Base-by-base conservation (phyloP, 2,797 vertebrate species). In the Schizothorax lantsangensis region DNA sequence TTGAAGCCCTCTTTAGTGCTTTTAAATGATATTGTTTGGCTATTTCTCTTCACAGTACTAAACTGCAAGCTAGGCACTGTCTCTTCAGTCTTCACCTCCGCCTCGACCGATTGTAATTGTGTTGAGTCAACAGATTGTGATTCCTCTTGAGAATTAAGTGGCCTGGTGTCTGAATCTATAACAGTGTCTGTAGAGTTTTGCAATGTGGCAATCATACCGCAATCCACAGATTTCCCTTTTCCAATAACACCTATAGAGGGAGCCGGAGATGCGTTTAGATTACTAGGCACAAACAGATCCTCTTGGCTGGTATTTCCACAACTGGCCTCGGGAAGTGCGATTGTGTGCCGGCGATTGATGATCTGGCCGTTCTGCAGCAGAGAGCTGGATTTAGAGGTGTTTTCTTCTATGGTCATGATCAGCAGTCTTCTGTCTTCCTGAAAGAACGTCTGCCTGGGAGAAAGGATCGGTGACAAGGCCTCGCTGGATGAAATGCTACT, bases 401-500 rank as follows among this genome's bases (percentile, higher is more conserved):
- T 92, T 33, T 94, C 91, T 5, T 89, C 88, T 9, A 84, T 91
- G 7, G 92, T 85, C 52, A 95, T 89, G 26, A 88, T 91, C 1
- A 91, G 73, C 64, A 89, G 88, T 19, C 92, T 91, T 0, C 36
- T 86, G 5, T 94, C 94, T 62, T 94, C 92, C 11, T 94, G 91
- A 4, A 95, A 91, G 59, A 81, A 62, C 2, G 45, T 40, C 33
- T 92, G 92, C 30, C 81, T 92, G 26, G 89, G 82, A 21, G 94
- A 79, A 0, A 17, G 23, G 0, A 38, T 6, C 4, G 91, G 64
- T 14, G 87, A 77, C 23, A 78, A 72, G 0, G n/a, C 23, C 47
- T 96, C 95, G 3, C 8, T 88, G 0, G 95, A 96, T 1, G 95
- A 95, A 21, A 89, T 10, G 30, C 95, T 96, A 17, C 93, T 80